Conservation (phyloP, 2,113 vertebrate species). For the Podocnemis expansa region DNA sequence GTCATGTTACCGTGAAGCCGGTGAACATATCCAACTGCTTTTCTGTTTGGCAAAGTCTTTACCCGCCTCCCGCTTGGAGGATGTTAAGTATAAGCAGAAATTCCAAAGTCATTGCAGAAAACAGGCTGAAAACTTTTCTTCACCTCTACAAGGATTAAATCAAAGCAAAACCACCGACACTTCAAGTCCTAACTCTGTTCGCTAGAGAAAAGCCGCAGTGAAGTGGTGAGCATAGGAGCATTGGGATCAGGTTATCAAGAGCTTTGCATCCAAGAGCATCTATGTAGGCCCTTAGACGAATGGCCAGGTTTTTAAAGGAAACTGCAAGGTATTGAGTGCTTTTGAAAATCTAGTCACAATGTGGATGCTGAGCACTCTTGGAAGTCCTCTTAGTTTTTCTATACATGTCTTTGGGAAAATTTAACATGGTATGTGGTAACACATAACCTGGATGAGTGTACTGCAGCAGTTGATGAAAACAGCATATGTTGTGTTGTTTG, state of each 20-base stretch:
- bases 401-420: constrained; percentile 33
- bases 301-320: neutral
- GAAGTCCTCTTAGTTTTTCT: constrained; percentile 11
- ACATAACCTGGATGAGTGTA: constrained; percentile 18
- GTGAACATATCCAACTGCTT: neutral
- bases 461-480: constrained; percentile 60
- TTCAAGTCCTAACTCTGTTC: neutral
- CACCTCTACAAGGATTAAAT: neutral
- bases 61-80: neutral
- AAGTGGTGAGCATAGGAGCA: neutral
- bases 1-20: neutral
- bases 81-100: neutral
- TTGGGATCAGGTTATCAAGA: neutral
- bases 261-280: neutral
- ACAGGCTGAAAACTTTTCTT: neutral
- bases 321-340: neutral
- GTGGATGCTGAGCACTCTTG: neutral
- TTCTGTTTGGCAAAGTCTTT: neutral
- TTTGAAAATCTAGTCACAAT: neutral
- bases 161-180: neutral
- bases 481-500: constrained; percentile 74
- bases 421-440: constrained; percentile 4
- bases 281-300: neutral
- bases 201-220: constrained; percentile 7
- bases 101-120: neutral